These are phyloP conservation scores for Myotis pilosus DNA, from an alignment of 2,797 vertebrate species.

Conservation along the genomic window DNA sequence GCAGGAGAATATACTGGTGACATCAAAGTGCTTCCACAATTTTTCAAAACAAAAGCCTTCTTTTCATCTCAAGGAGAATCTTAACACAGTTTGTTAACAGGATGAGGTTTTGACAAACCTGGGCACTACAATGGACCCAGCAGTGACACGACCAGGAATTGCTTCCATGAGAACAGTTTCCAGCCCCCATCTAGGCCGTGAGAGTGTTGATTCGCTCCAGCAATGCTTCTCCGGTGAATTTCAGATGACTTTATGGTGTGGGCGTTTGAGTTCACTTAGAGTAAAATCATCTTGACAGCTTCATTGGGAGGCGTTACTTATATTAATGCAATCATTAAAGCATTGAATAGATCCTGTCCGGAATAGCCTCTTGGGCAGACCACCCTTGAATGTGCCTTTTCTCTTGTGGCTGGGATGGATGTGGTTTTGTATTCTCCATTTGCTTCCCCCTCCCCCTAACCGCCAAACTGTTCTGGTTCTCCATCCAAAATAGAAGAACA, in stretches of 20 bases:
- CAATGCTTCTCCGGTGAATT: not conserved
- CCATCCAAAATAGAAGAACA: not conserved
- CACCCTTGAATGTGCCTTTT: not conserved
- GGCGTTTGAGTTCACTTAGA: not conserved
- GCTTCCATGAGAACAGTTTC: not conserved
- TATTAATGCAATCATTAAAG: not conserved
- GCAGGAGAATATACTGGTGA: not conserved
- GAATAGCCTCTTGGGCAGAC: not conserved
- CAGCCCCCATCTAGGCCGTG: not conserved
- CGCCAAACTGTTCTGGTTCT: not conserved
- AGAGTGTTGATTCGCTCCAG: not conserved
- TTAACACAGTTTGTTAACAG: not conserved
- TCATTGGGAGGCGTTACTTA: not conserved
- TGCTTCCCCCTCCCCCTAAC: not conserved
- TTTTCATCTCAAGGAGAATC: constrained; percentile 17
- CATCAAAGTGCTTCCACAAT: not conserved
- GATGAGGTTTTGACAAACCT: not conserved
- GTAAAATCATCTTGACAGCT: not conserved
- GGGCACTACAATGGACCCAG: not conserved
- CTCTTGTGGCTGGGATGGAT: not conserved
- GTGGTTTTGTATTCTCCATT: not conserved
- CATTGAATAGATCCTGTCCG: not conserved
- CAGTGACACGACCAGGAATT: not conserved
- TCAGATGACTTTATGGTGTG: not conserved
- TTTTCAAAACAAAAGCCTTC: not conserved